Base-by-base conservation (phyloP, 2,797 vertebrate species). In the Liparis tanakae region DNA sequence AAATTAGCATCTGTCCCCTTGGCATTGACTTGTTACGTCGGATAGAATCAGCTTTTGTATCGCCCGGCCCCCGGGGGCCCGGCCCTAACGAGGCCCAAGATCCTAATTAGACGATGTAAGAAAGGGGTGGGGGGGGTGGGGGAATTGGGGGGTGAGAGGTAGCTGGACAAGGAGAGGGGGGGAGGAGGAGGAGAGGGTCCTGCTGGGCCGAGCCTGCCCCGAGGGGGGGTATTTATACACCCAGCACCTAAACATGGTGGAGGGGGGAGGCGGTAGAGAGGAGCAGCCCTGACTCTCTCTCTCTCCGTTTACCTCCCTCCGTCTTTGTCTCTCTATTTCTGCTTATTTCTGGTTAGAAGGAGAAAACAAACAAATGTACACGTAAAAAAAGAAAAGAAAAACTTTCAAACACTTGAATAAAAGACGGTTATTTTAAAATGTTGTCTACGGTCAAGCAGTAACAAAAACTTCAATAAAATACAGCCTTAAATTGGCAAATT, bases 21-120 rank as follows among this genome's bases (percentile, higher is more conserved):
- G 93, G 92, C 94, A 94, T 89, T 93, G 94, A 95, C 93, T 94
- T 94, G 92, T 94, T 94, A 94, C 91, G 90, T 95, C 94, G 89
- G 91, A 93, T 93, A 78, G 89, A 94, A 95, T 95, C 94, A 95
- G 90, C 92, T 91, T 90, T 94, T 87, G 90, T 93, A 82, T 90
- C 90, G 83, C 80, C 5, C 25, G 85, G 86, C 86, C 92, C 88
- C 74, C 9, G 22, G 85, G 93, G 91, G 89, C 85, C 85, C 9
- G 85, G 91, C 84, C 91, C 85, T 94, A 94, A 95, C 91, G 48
- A 95, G 93, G 89, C 91, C 90, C 90, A 86, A 91, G 91, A 94
- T 85, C 92, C 88, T 95, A 95, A 95, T 95, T 95, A 95, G 92
- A 87, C 70, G 78, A 83, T 81, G 67, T 65, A 73, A 79, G 66